Evolutionary conservation across 2,888 invertebrate species (phyloP).

Genomic region (Colletes collaris): DNA sequence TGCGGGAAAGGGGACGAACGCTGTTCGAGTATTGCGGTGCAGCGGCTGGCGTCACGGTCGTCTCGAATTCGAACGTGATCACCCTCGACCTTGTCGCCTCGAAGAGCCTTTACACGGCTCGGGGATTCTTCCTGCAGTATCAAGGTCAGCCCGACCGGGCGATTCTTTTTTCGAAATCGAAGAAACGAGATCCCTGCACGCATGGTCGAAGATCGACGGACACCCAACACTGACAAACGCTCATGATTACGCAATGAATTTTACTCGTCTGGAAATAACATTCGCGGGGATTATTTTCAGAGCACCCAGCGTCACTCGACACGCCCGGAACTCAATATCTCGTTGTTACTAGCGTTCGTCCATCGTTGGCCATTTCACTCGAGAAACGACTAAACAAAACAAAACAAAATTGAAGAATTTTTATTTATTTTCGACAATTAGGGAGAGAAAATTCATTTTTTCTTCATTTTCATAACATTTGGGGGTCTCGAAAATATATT

Average conservation of each 20-base stretch:
- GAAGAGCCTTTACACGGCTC: slow-evolving; percentile 73
- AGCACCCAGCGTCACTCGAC: background rate
- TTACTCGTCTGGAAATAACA: slow-evolving; percentile 43
- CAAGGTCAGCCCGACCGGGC: slow-evolving; percentile 73
- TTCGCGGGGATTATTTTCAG: slow-evolving; percentile 30
- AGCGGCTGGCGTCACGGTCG: slow-evolving; percentile 75
- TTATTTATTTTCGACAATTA: no score
- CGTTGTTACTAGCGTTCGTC: no score
- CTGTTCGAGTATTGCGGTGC: slow-evolving; percentile 80
- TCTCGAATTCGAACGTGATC: slow-evolving; percentile 77
- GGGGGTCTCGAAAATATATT: no score
- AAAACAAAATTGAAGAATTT: no score
- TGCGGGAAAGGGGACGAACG: slow-evolving; percentile 77
- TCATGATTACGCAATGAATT: slow-evolving; percentile 45
- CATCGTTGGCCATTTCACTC: no score
- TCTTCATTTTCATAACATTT: no score
- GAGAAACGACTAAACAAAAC: no score
- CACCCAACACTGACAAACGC: slow-evolving; percentile 19
- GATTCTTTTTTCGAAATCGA: slow-evolving; percentile 1
- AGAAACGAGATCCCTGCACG: slow-evolving; percentile 3
- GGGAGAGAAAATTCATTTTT: no score
- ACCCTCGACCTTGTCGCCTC: slow-evolving; percentile 79
- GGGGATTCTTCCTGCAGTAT: slow-evolving; percentile 80
- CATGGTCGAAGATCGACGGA: slow-evolving; percentile 11
- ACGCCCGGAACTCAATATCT: background rate